A percentile compares a stretch with the other conserved stretches of the same genome.
phyloP scores from a whole-genome alignment of 2,113 vertebrate genomes.

The Pelobates fuscus region DNA sequence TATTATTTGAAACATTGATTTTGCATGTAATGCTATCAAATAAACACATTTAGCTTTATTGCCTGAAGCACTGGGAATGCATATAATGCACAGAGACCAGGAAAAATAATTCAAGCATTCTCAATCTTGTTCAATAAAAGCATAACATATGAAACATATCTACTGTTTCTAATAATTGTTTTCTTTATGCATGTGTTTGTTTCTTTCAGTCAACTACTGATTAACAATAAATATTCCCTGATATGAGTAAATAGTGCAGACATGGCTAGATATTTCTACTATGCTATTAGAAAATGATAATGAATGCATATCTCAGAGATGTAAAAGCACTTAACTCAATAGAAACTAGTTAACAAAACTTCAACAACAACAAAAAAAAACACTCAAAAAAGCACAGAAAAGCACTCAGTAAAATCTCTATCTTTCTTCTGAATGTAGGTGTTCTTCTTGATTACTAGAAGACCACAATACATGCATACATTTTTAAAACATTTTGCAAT shows the following conservation, averaged over 20 bases:
- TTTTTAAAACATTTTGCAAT: background rate
- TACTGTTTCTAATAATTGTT: background rate
- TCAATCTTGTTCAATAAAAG: background rate
- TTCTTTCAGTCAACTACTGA: background rate
- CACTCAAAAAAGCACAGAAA: slow-evolving; percentile 17
- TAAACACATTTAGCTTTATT: too few relatives aligned
- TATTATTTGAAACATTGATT: too few relatives aligned
- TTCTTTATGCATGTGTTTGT: background rate
- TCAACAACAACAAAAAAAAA: slow-evolving; percentile 24
- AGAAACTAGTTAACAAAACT: slow-evolving; percentile 46
- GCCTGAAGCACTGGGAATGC: too few relatives aligned
- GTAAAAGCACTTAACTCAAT: slow-evolving; percentile 28
- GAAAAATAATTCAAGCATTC: too few relatives aligned
- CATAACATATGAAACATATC: too few relatives aligned
- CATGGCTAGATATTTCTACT: slow-evolving; percentile 11
- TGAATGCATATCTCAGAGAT: slow-evolving; percentile 2
- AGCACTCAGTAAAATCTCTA: slow-evolving; percentile 29
- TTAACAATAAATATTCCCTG: background rate
- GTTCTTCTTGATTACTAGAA: background rate
- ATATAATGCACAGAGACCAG: too few relatives aligned
- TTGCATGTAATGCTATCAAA: too few relatives aligned
- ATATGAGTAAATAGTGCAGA: background rate
- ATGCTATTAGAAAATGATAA: slow-evolving; percentile 28
- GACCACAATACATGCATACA: background rate
- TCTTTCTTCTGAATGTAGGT: background rate